phyloP scores from a whole-genome alignment of 2,113 vertebrate genomes.

The Odontesthes bonariensis region DNA sequence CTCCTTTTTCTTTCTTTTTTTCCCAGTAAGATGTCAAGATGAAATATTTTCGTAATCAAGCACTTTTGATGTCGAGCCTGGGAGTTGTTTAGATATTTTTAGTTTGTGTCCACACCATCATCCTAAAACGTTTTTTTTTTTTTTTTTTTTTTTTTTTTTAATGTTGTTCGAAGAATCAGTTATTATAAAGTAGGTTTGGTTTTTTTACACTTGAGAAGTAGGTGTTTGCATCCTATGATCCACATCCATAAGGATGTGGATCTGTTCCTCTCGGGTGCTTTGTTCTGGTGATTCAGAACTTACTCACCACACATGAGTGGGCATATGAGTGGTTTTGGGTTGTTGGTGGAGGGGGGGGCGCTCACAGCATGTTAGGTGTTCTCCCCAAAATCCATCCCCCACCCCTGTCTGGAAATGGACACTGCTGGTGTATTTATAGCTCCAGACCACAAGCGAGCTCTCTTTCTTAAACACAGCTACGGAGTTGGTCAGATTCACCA shows the following conservation, averaged over 20 bases:
- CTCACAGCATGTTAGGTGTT: constrained; percentile 66
- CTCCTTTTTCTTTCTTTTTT: no score
- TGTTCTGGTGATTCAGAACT: constrained; percentile 12
- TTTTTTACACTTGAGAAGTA: no score
- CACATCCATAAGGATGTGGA: not conserved
- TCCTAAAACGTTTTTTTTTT: no score
- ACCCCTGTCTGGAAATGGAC: constrained; percentile 77
- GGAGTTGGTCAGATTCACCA: constrained; percentile 46
- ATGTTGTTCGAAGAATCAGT: no score
- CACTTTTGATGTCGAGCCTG: no score
- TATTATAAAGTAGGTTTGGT: no score
- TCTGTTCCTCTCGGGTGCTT: constrained; percentile 8
- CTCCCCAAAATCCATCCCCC: constrained; percentile 26
- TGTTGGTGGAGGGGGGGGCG: not conserved
- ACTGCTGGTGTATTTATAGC: constrained; percentile 85
- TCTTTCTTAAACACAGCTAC: constrained; percentile 70
- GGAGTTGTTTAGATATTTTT: no score
- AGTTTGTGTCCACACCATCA: no score
- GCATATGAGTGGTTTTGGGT: constrained; percentile 26
- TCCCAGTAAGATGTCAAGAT: no score
- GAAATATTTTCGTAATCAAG: not conserved
- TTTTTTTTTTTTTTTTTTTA: no score
- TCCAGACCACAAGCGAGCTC: constrained; percentile 54
- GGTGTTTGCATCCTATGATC: no score
- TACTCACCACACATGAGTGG: constrained; percentile 47